These are phyloP conservation scores for Holothuria glaberrima DNA, from an alignment of 35 echinoderm and acorn worm genomes.

Conservation along the genomic window DNA sequence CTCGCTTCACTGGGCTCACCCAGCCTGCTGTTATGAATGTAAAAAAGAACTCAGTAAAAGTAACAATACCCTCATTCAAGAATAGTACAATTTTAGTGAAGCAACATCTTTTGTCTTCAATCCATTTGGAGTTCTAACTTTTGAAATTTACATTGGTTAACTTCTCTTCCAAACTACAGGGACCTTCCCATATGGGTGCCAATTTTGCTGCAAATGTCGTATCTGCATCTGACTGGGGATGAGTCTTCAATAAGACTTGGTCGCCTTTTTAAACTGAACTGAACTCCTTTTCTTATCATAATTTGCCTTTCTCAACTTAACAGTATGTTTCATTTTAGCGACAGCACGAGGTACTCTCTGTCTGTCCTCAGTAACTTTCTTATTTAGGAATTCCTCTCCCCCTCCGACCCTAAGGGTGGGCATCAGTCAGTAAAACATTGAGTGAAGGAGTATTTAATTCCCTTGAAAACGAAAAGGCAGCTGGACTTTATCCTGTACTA, in stretches of 20 bases:
- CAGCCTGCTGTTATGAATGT: not conserved
- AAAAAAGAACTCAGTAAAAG: not conserved
- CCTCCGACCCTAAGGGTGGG: not conserved
- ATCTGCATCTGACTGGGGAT: constrained; percentile 23
- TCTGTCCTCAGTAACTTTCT: not conserved
- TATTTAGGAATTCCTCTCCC: constrained; percentile 19
- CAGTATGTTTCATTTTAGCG: not conserved
- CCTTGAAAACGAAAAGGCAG: constrained; percentile 47
- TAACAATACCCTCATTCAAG: not conserved
- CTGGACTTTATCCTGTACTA: constrained; percentile 27
- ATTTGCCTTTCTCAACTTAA: not conserved
- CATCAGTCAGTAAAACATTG: not conserved
- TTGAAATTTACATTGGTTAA: constrained; percentile 19
- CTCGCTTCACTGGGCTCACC: not conserved
- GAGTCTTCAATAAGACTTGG: constrained; percentile 39
- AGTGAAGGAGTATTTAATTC: constrained; percentile 21
- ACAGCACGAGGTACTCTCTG: constrained; percentile 8
- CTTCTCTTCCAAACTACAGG: constrained; percentile 4
- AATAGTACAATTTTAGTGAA: constrained; percentile 36
- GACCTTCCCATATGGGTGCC: constrained; percentile 28
- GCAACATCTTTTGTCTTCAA: constrained; percentile 29
- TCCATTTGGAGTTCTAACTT: constrained; percentile 6
- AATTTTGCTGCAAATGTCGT: constrained; percentile 24
- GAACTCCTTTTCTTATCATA: not conserved
- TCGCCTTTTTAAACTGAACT: not conserved